Evolutionary conservation across 2,888 invertebrate species (phyloP).

Genomic region (Syrphus vitripennis): DNA sequence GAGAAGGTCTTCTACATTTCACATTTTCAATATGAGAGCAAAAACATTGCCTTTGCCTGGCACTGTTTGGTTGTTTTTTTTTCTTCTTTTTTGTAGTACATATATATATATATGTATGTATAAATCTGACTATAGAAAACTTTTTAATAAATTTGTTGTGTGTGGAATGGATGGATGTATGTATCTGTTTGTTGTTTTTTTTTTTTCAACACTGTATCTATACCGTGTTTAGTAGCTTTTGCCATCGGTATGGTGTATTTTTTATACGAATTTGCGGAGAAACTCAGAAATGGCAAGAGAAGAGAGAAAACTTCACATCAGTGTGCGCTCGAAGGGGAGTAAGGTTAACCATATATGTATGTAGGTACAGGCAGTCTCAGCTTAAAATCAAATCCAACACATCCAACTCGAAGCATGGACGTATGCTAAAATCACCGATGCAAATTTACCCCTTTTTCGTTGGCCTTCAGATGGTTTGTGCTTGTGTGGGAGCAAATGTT

Average conservation of each 20-base stretch:
- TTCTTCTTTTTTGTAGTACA: slow-evolving; percentile 30
- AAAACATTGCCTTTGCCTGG: slow-evolving; percentile 61
- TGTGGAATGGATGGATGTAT: slow-evolving; percentile 55
- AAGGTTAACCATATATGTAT: background rate
- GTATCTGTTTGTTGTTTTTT: slow-evolving; percentile 7
- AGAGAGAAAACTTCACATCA: slow-evolving; percentile 11
- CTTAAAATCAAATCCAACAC: background rate
- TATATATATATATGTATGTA: slow-evolving; percentile 36
- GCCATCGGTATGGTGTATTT: slow-evolving; percentile 19
- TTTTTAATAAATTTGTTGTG: slow-evolving; percentile 45
- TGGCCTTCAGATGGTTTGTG: background rate
- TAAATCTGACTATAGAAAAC: slow-evolving; percentile 50
- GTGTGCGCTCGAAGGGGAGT: slow-evolving; percentile 15
- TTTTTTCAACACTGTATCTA: slow-evolving; percentile 25
- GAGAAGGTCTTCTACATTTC: slow-evolving; percentile 70
- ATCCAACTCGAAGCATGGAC: background rate
- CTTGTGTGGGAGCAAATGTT: background rate
- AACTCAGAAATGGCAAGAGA: slow-evolving; percentile 40
- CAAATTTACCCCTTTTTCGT: slow-evolving; percentile 29
- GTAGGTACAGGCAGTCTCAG: background rate
- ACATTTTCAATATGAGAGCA: slow-evolving; percentile 69
- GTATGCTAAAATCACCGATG: slow-evolving; percentile 1
- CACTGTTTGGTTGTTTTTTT: slow-evolving; percentile 50
- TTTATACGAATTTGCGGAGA: slow-evolving; percentile 38
- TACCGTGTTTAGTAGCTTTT: slow-evolving; percentile 2